Conservation (phyloP, 2,797 vertebrate species). For the Heterohyrax brucei region DNA sequence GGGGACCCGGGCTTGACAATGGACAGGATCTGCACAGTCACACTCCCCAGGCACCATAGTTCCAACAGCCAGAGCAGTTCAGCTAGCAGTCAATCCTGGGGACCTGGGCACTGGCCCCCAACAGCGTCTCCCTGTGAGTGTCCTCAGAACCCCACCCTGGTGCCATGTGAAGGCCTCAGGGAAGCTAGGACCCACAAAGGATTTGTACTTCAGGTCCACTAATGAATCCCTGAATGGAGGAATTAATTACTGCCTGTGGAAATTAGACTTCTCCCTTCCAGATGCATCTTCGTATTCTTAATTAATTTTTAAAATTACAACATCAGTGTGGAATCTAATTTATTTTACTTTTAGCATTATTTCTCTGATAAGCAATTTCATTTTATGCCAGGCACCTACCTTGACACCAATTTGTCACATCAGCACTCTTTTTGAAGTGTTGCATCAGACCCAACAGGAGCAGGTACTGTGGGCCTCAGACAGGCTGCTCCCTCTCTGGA, state of each 20-base stretch:
- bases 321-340: conserved; percentile 88
- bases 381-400: conserved; percentile 81
- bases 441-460: not conserved
- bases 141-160: not conserved
- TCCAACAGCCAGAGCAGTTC: not conserved
- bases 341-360: conserved; percentile 89
- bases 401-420: conserved; percentile 86
- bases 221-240: conserved; percentile 88
- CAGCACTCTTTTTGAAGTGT: conserved; percentile 72
- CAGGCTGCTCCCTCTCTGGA: not conserved
- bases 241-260: conserved; percentile 90
- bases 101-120: not conserved
- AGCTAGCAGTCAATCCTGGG: not conserved
- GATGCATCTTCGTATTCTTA: conserved; percentile 91
- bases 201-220: conserved; percentile 86
- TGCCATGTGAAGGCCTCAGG: not conserved
- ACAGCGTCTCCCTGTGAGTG: not conserved
- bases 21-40: too few relatives aligned
- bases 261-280: conserved; percentile 89
- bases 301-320: conserved; percentile 91
- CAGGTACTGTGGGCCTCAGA: not conserved
- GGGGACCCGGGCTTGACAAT: not conserved
- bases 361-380: conserved; percentile 90
- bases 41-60: accelerated
- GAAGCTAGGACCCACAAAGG: conserved; percentile 75